Evolutionary conservation across 2,888 invertebrate species (phyloP).

Genomic region (Epinotia bilunana): DNA sequence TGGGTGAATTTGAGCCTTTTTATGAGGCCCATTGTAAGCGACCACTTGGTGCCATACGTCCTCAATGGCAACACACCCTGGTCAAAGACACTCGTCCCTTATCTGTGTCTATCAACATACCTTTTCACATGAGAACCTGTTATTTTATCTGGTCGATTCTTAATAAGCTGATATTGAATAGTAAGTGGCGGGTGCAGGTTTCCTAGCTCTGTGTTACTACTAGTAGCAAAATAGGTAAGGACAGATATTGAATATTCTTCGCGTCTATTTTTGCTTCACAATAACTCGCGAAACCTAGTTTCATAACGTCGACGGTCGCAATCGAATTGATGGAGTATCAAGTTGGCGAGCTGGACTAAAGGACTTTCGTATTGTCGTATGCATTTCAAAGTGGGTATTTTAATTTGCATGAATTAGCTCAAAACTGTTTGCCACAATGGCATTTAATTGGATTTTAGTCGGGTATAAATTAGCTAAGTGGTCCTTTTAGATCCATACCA

Average conservation of each 20-base stretch:
- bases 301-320: neutral
- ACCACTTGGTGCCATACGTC: too few species aligned
- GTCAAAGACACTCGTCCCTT: too few species aligned
- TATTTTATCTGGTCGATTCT: too few species aligned
- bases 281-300: neutral
- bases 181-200: neutral
- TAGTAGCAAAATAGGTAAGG: neutral
- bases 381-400: neutral
- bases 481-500: neutral
- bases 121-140: too few species aligned
- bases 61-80: too few species aligned
- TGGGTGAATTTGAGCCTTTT: too few species aligned
- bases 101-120: too few species aligned
- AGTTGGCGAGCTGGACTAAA: neutral
- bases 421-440: neutral
- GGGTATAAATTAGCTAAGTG: neutral
- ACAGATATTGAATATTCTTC: neutral
- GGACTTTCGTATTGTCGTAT: neutral
- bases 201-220: neutral
- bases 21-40: too few species aligned
- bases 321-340: neutral
- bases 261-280: constrained; percentile 2
- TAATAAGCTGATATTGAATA: too few species aligned
- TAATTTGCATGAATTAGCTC: constrained; percentile 1
- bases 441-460: neutral